Base-by-base conservation (phyloP, 2,797 vertebrate species). In the Sebastolobus altivelis region DNA sequence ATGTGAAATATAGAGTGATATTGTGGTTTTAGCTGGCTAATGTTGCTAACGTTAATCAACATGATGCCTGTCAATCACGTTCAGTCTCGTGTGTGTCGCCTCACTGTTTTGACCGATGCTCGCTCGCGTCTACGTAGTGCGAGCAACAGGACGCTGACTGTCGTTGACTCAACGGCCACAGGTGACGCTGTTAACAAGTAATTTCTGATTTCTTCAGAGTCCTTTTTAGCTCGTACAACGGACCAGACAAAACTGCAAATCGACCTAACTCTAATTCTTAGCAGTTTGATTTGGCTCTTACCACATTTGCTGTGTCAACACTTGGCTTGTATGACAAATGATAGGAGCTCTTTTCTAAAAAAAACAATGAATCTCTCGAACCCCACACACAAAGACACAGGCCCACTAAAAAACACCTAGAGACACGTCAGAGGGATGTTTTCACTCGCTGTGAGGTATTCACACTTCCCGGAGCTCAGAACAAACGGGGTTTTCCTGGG, bases 401-500 rank as follows among this genome's bases (percentile, higher is more conserved):
- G 67, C 6, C 25, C 12, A 62, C 59, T 63, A 33, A 82, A 20
- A 70, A 84, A 80, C 80, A 85, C 68, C 43, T 66, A 52, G 63
- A 79, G 63, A 79, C 65, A 75, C 29, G 80, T 56, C 61, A 38
- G 25, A 55, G 71, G 31, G 55, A 77, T 77, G 79, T 86, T 87
- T 89, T 79, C 40, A 63, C 81, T 82, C 40, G 58, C 80, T 83
- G 60, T 29, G 49, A 78, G 43, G 58, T 79, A 86, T 73, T 87
- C 79, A 55, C 63, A 75, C 79, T 76, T 86, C 84, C 79, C 43
- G 10, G 67, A 79, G 54, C 62, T 77, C 52, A 46, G 75, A 75
- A 77, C 75, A 90, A 84, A 38, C 40, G 75, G 77, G 63, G 38
- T 49, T 89, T 88, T 86, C 83, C 78, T 83, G 71, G 35, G 68